Base-by-base conservation (phyloP, 2,888 invertebrate genomes). In the Netelia melanura region DNA sequence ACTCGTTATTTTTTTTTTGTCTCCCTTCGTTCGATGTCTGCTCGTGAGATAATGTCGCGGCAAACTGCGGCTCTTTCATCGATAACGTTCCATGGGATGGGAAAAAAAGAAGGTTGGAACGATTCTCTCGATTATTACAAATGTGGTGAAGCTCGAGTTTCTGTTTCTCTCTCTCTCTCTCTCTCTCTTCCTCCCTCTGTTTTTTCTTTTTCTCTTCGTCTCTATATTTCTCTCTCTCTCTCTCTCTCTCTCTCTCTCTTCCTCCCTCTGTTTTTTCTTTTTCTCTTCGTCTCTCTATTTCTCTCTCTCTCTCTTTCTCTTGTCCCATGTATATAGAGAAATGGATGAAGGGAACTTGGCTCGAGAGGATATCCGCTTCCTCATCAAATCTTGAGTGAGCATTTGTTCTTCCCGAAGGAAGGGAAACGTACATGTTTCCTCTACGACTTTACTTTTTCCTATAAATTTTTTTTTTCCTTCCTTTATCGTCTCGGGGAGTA, bases 91-190 rank as follows among this genome's bases (percentile, higher is more conserved):
- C 10, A 67, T 67, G 14, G 21, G 56, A 58, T 14, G 23, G 62
- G n/a, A 75, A 17, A 25, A 38, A 44, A 43, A 38, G 62, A 70
- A 48, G 62, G 64, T 54, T 56, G 64, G 44, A 64, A 75, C 71
- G n/a, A 68, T 79, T 79, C 58, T 70, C 56, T 65, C 62, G 83
- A 83, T 83, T 79, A 65, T 70, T 79, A 64, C 79, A 75, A 79
- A 75, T 70, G 70, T 62, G 62, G 17, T 61, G 65, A 38, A 14
- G 21, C 58, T 65, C 44, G 25, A 65, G 21, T 58, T 44, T 58
- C 10, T 23, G 17, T 62, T 8, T 30, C 14, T 62, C 14, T 62
- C 21, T 62, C 9, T 62, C 9, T 2, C 14, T 54, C 21, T 65
- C n/a, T 62, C 43, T 38, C 54, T 64, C 52, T 38, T 6, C 3